phyloP scores from a whole-genome alignment of 2,888 invertebrate genomes.

The Cosmorhoe ocellata region DNA sequence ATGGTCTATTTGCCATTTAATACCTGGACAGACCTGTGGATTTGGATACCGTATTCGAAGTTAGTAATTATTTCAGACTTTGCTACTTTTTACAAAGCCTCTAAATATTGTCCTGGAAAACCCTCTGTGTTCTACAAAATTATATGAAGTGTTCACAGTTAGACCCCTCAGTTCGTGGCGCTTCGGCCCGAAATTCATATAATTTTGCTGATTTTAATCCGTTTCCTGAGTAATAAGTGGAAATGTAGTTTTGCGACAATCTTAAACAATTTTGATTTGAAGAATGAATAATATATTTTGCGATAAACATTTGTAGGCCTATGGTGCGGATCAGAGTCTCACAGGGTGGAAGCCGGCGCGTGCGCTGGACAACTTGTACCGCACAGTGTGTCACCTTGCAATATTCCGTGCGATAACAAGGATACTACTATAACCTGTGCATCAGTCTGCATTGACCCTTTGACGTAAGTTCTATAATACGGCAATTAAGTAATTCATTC shows the following conservation, averaged over 20 bases:
- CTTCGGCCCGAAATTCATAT: too few species aligned
- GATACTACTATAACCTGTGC: constrained; percentile 54
- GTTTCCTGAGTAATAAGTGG: too few species aligned
- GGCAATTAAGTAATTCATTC: background rate
- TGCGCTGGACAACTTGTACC: constrained; percentile 71
- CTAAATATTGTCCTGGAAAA: too few species aligned
- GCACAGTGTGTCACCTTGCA: constrained; percentile 59
- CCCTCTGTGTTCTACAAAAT: too few species aligned
- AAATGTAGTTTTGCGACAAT: too few species aligned
- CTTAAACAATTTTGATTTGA: too few species aligned
- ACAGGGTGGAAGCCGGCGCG: constrained; percentile 68
- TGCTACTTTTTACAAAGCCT: too few species aligned
- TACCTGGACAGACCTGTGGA: constrained; percentile 73
- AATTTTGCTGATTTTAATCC: too few species aligned
- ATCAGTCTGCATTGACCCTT: constrained; percentile 60
- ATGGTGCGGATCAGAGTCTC: constrained; percentile 71
- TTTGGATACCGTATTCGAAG: constrained; percentile 76
- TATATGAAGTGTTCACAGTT: too few species aligned
- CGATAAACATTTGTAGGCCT: constrained; percentile 49
- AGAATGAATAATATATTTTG: too few species aligned
- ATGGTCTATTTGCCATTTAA: constrained; percentile 79
- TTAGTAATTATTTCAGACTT: constrained; percentile 39
- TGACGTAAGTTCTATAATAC: constrained; percentile 52
- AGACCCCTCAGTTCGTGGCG: too few species aligned
- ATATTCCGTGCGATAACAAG: constrained; percentile 56